Conservation (phyloP, 1,140 invertebrate genomes). For the Meloidogyne exigua region DNA sequence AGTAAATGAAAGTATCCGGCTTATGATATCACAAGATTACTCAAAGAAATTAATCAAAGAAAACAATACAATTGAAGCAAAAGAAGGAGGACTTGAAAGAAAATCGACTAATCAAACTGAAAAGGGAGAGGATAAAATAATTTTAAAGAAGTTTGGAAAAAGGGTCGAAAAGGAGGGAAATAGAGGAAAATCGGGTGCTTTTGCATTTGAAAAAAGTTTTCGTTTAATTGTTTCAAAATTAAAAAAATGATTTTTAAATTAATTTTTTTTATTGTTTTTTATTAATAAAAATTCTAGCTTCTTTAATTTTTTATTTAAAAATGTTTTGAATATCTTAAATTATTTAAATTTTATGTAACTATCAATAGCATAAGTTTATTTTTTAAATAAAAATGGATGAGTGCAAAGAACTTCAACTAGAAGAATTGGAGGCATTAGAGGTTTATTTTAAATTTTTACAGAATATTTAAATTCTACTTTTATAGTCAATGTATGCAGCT, state of each 20-base stretch:
- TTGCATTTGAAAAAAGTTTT: neutral
- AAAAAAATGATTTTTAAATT: neutral
- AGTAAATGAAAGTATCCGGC: slow-evolving; percentile 37
- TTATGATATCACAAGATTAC: slow-evolving; percentile 10
- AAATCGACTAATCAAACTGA: neutral
- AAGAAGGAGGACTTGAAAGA: neutral
- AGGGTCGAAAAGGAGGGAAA: neutral
- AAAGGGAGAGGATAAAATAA: neutral
- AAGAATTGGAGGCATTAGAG: slow-evolving; percentile 26
- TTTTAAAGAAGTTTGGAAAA: neutral
- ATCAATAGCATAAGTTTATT: neutral
- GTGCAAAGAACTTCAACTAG: slow-evolving; percentile 14
- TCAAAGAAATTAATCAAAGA: neutral
- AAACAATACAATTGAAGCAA: neutral
- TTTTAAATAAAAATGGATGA: neutral
- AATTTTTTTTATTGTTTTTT: too few relatives aligned
- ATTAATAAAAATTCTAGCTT: too few relatives aligned
- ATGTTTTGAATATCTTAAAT: neutral
- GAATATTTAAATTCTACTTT: neutral
- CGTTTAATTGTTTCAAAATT: neutral
- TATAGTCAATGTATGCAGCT: slow-evolving; percentile 20
- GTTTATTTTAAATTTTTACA: neutral
- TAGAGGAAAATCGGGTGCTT: neutral
- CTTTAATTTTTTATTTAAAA: neutral
- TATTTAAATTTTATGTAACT: neutral